Conservation (phyloP, 2,113 vertebrate species). For the Cyprinodon variegatus region DNA sequence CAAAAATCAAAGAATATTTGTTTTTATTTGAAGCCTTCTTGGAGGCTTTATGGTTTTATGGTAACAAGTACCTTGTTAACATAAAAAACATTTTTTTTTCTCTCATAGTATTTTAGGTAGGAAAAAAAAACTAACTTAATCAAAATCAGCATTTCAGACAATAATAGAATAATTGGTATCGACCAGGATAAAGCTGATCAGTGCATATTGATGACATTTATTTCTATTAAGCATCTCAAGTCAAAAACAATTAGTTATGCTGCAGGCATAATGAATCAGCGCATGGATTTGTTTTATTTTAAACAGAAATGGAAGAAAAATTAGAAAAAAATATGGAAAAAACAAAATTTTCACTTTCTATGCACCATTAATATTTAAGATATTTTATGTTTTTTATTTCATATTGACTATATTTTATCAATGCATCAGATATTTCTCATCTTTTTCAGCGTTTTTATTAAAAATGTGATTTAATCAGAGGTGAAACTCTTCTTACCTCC, state of each 20-base stretch:
- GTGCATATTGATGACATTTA: not conserved
- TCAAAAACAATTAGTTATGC: not conserved
- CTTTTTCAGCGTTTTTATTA: not conserved
- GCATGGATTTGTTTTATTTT: not conserved
- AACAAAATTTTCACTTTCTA: too few relatives aligned
- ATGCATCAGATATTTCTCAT: not conserved
- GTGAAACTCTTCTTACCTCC: conserved; percentile 70
- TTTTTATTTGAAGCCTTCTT: not conserved
- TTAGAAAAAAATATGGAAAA: too few relatives aligned
- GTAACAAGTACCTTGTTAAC: too few relatives aligned
- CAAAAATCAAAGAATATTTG: not conserved
- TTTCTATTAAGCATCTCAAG: not conserved
- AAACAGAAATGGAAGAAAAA: too few relatives aligned
- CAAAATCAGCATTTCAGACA: not conserved
- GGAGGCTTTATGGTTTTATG: too few relatives aligned
- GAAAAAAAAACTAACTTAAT: not conserved
- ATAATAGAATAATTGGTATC: not conserved
- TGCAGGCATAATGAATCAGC: not conserved
- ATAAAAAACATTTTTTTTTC: not conserved
- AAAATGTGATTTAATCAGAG: not conserved
- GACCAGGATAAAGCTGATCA: not conserved
- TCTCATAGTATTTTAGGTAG: not conserved
- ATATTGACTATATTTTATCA: not conserved
- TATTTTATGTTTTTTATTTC: not conserved
- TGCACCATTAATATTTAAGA: too few relatives aligned